A percentile compares a stretch with the other conserved stretches of the same genome.
Evolutionary conservation across 1,140 invertebrate species (phyloP).

Genomic region (Proctacanthus coquilletti): DNA sequence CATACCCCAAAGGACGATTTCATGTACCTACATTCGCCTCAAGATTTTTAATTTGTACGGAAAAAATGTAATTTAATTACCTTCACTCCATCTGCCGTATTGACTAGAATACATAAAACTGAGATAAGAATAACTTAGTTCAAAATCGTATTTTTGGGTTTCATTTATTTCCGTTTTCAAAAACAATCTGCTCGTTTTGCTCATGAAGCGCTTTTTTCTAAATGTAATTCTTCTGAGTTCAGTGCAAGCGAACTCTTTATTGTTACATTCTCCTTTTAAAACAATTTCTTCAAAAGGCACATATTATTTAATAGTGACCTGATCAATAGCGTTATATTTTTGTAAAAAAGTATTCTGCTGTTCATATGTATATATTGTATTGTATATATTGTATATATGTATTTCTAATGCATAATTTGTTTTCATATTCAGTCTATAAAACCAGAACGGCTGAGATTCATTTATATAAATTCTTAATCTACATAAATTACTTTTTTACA

Average conservation of each 20-base stretch:
- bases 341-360: not conserved
- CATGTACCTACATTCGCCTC: too few relatives aligned
- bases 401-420: not conserved
- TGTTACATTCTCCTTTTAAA: not conserved
- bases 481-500: not conserved
- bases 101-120: too few relatives aligned
- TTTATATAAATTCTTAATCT: not conserved
- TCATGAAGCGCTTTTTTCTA: not conserved
- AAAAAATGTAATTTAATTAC: too few relatives aligned
- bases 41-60: too few relatives aligned
- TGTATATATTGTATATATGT: not conserved
- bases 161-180: too few relatives aligned
- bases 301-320: too few relatives aligned
- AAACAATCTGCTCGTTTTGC: too few relatives aligned
- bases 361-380: not conserved
- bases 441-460: not conserved
- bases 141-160: too few relatives aligned
- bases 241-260: not conserved
- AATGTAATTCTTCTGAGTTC: not conserved
- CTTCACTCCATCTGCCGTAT: too few relatives aligned
- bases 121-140: too few relatives aligned
- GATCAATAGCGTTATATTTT: too few relatives aligned
- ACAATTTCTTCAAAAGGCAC: not conserved
- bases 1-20: too few relatives aligned
- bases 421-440: conserved; percentile 1